Evolutionary conservation across 2,888 invertebrate species (phyloP).

Genomic region (Mimachlamys varia): DNA sequence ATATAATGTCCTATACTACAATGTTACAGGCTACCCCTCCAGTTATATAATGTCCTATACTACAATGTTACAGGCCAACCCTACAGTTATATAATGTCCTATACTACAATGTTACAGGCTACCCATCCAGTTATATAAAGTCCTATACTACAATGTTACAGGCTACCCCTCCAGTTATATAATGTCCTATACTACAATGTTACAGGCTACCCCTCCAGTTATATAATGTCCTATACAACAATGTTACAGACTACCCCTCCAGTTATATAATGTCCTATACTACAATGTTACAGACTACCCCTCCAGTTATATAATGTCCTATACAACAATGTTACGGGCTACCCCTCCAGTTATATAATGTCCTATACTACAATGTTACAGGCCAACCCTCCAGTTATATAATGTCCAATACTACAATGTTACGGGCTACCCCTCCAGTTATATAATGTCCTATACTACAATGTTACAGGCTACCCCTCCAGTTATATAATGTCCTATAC

Average conservation of each 20-base stretch:
- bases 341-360: background rate
- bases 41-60: background rate
- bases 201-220: background rate
- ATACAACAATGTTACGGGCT: background rate
- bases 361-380: background rate
- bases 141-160: background rate
- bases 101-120: background rate
- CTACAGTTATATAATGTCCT: background rate
- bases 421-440: background rate
- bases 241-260: slow-evolving; percentile 2
- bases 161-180: background rate
- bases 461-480: background rate
- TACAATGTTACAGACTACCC: background rate
- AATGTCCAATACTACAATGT: background rate
- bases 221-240: background rate
- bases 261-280: background rate
- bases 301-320: background rate
- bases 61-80: background rate
- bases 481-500: background rate
- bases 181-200: background rate
- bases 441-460: background rate
- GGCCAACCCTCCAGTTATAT: background rate
- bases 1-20: background rate
- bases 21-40: background rate
- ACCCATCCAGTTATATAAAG: background rate